Percentiles rank a stretch among this genome's conserved stretches.
These are phyloP conservation scores for Pogonocherus hispidulus DNA, from an alignment of 2,888 invertebrate genomes.

Conservation along the genomic window DNA sequence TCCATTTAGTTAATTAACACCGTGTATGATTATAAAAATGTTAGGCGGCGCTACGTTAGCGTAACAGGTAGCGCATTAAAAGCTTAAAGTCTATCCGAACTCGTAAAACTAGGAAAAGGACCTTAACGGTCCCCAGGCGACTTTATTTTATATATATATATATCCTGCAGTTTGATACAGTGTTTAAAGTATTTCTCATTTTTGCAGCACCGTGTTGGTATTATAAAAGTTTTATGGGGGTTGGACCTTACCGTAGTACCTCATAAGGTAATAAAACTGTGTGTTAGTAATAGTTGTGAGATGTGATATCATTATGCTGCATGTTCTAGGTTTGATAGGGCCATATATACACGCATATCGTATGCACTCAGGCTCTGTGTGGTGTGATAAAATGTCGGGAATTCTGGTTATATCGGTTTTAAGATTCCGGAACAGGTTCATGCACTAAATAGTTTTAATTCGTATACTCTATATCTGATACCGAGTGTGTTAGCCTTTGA, in stretches of 20 bases:
- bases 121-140: slow-evolving; percentile 18
- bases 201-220: slow-evolving; percentile 34
- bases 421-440: not conserved
- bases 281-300: slow-evolving; percentile 20
- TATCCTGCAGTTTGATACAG: slow-evolving; percentile 38
- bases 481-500: no score
- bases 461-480: no score
- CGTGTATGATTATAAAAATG: no score
- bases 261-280: slow-evolving; percentile 31
- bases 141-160: slow-evolving; percentile 42
- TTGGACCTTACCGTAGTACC: slow-evolving; percentile 31
- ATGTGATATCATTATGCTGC: slow-evolving; percentile 9
- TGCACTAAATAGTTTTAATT: not conserved
- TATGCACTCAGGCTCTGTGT: not conserved
- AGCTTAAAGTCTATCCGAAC: not conserved
- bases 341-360: not conserved
- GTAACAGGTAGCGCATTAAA: not conserved
- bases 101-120: slow-evolving; percentile 1
- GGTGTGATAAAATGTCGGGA: not conserved
- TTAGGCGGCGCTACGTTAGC: no score
- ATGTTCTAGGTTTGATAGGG: slow-evolving; percentile 4
- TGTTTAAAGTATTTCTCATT: slow-evolving; percentile 38
- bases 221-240: slow-evolving; percentile 40
- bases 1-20: no score
- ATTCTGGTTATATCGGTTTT: not conserved